A percentile compares a stretch with the other conserved stretches of the same genome.
These are phyloP conservation scores for Synanthedon myopaeformis DNA, from an alignment of 2,888 invertebrate genomes.

Conservation along the genomic window DNA sequence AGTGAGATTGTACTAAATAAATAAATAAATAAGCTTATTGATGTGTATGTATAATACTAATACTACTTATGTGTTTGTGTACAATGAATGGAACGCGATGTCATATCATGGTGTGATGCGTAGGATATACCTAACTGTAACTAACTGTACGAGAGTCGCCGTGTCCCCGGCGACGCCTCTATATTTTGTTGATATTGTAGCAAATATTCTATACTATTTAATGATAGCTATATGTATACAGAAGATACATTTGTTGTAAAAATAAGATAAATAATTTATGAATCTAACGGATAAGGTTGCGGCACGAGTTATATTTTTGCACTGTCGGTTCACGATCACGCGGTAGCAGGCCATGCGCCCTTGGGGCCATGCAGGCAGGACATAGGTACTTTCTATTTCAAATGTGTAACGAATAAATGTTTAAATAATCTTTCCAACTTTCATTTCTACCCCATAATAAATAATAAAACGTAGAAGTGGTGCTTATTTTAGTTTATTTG, in stretches of 20 bases:
- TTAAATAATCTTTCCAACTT: slow-evolving; percentile 33
- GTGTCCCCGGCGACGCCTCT: slow-evolving; percentile 7
- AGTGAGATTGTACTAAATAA: background rate
- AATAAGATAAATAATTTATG: slow-evolving; percentile 4
- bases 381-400: slow-evolving; percentile 36
- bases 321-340: slow-evolving; percentile 13
- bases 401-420: slow-evolving; percentile 57
- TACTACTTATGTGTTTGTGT: slow-evolving; percentile 14
- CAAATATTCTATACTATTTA: slow-evolving; percentile 21
- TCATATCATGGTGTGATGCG: slow-evolving; percentile 61
- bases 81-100: slow-evolving; percentile 28
- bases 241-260: slow-evolving; percentile 25
- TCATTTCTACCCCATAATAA: background rate
- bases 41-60: background rate
- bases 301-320: slow-evolving; percentile 48
- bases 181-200: slow-evolving; percentile 38
- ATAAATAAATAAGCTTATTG: slow-evolving; percentile 2
- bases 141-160: slow-evolving; percentile 5
- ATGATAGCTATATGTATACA: slow-evolving; percentile 37
- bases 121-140: slow-evolving; percentile 14
- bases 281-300: slow-evolving; percentile 7
- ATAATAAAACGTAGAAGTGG: too few relatives aligned
- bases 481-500: too few relatives aligned
- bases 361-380: slow-evolving; percentile 6
- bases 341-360: background rate